Evolutionary conservation across 2,113 vertebrate species (phyloP), one percentile per base, ranked within the genome.

Genomic region (Strix aluco): DNA sequence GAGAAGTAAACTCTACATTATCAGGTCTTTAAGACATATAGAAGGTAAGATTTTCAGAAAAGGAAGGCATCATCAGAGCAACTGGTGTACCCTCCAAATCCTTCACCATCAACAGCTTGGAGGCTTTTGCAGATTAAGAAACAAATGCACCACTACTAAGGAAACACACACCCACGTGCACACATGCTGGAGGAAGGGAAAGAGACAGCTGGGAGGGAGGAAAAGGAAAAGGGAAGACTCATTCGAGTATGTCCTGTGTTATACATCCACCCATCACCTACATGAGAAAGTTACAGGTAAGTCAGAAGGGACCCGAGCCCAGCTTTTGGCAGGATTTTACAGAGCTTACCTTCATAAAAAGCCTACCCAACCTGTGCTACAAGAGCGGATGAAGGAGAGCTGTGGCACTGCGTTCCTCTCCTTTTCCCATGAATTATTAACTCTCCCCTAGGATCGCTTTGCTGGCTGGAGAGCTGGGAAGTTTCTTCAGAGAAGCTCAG

Each of bases 401-500:
- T 72, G 78, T 8, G 0, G 77, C 12, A 0, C 54, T 46, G 57
- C 4, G 3, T 82, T 91, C 70, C 84, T 94, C 94, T 93, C 92
- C 87, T 88, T 70, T 95, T 88, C 0, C 94, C 87, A 77, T 97
- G 25, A 95, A 97, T 97, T 86, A 96, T 97, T 96, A 75, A 97
- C 65, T 94, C 71, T 72, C 87, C 72, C 49, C 61, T 29, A 21
- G 84, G 63, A 88, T 84, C 10, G 1, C 40, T 81, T 22, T 38
- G 73, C 94, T 62, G 72, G 12, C 73, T 78, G 65, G 27, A 61
- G 42, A 96, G 81, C 69, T 2, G 5, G 77, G 51, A 81, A 72
- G 46, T 81, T 73, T 83, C 80, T 92, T 51, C 10, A 8, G 58
- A 88, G 75, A 65, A 77, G 79, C 90, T 57, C 4, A 2, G 69